These are phyloP conservation scores for Myripristis jacobus DNA, from an alignment of 2,797 vertebrate genomes.

Conservation along the genomic window DNA sequence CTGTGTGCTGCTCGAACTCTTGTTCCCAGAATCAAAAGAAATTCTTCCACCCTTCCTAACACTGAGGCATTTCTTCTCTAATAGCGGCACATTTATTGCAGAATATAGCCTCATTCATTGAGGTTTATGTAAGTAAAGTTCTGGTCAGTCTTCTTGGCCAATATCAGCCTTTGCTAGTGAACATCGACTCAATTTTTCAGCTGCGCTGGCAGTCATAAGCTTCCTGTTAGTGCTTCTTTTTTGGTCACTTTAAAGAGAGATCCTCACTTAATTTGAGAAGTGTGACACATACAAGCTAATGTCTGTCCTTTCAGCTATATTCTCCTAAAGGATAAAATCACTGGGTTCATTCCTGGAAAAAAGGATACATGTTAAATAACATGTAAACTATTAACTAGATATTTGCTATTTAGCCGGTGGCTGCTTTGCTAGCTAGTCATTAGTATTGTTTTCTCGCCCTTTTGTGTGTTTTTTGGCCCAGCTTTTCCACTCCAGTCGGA, in stretches of 20 bases:
- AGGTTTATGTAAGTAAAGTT: neutral
- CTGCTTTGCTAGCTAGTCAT: slow-evolving; percentile 9
- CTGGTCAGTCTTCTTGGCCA: slow-evolving; percentile 23
- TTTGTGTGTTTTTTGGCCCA: slow-evolving; percentile 56
- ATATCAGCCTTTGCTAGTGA: slow-evolving; percentile 25
- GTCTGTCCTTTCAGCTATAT: neutral
- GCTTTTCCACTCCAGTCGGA: slow-evolving; percentile 60
- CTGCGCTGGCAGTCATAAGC: neutral
- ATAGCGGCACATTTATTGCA: slow-evolving; percentile 8
- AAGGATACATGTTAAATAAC: neutral
- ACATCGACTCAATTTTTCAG: slow-evolving; percentile 28
- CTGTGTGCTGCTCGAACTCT: slow-evolving; percentile 45
- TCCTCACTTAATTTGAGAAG: slow-evolving; percentile 10
- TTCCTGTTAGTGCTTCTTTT: slow-evolving; percentile 35
- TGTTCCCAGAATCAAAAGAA: slow-evolving; percentile 6
- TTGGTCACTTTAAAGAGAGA: slow-evolving; percentile 36
- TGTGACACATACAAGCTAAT: slow-evolving; percentile 12
- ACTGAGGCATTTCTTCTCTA: neutral
- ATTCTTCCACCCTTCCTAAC: slow-evolving; percentile 38
- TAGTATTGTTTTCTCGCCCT: slow-evolving; percentile 42
- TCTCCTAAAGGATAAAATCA: slow-evolving; percentile 11
- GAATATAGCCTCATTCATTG: slow-evolving; percentile 22
- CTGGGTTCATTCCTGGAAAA: slow-evolving; percentile 14
- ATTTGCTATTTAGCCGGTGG: slow-evolving; percentile 32
- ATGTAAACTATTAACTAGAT: slow-evolving; percentile 47